Percentiles rank a stretch among this genome's conserved stretches.
phyloP scores from a whole-genome alignment of 2,113 vertebrate species.

The Tricholaema leucomelas region DNA sequence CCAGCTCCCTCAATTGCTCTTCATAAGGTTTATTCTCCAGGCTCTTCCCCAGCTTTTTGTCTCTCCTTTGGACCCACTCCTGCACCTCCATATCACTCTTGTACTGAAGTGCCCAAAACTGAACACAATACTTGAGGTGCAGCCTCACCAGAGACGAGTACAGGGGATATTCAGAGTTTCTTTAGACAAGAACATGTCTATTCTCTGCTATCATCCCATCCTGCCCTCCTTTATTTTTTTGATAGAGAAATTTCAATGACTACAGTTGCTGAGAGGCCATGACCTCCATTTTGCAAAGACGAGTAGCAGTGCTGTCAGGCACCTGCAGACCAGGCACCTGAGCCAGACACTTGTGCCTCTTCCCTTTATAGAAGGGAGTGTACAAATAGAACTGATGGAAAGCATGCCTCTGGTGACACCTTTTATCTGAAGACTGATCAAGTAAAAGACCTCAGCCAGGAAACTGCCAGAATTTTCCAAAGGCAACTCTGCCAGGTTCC shows the following conservation, averaged over 20 bases:
- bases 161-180: not conserved
- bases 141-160: too few species aligned
- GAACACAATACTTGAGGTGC: too few species aligned
- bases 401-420: not conserved
- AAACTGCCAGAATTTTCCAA: not conserved
- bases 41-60: too few species aligned
- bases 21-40: too few species aligned
- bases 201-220: not conserved
- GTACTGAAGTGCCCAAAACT: too few species aligned
- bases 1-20: too few species aligned
- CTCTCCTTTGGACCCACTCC: too few species aligned
- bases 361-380: not conserved
- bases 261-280: not conserved
- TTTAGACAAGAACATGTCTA: not conserved
- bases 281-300: not conserved
- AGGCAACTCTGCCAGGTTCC: not conserved
- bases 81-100: too few species aligned
- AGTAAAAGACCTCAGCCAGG: not conserved
- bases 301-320: not conserved
- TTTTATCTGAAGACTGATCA: constrained; percentile 37
- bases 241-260: not conserved
- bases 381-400: constrained; percentile 4
- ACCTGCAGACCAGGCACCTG: not conserved
- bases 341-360: not conserved
- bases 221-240: too few species aligned